These are phyloP conservation scores for Otocyon megalotis DNA, from an alignment of 2,113 vertebrate species.

Conservation along the genomic window DNA sequence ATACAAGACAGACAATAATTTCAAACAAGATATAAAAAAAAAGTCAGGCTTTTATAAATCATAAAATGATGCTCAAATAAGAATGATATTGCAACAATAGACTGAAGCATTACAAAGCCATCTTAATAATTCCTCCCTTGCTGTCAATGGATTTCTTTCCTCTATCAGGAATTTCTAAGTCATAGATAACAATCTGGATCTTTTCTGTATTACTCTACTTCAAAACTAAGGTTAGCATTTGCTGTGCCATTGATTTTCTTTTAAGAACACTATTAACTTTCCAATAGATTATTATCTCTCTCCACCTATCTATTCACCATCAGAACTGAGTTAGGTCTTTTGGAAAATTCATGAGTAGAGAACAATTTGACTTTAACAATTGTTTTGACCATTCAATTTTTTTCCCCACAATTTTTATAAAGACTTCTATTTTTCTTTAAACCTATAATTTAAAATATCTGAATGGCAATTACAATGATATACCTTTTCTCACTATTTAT, in stretches of 20 bases:
- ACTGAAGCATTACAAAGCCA: background rate
- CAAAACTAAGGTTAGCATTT: conserved; percentile 39
- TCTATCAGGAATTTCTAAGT: background rate
- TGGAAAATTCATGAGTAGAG: conserved; percentile 26
- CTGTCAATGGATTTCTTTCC: background rate
- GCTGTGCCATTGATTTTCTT: conserved; percentile 41
- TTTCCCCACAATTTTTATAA: conserved; percentile 18
- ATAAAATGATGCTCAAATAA: background rate
- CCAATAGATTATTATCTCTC: conserved; percentile 31
- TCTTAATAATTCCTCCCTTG: background rate
- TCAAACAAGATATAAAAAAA: background rate
- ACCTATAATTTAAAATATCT: background rate
- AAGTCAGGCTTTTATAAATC: background rate
- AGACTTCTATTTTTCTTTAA: background rate
- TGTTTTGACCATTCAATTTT: conserved; percentile 14
- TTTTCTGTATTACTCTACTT: background rate
- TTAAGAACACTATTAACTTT: conserved; percentile 46
- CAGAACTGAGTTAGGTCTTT: conserved; percentile 33
- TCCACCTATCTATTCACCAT: background rate
- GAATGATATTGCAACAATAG: background rate
- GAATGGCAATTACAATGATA: background rate
- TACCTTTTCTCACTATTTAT: background rate
- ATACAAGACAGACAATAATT: background rate
- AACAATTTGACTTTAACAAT: background rate
- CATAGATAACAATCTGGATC: background rate